phyloP scores from a whole-genome alignment of 92 coral and sea anemone genomes.

The Porites divaricata region DNA sequence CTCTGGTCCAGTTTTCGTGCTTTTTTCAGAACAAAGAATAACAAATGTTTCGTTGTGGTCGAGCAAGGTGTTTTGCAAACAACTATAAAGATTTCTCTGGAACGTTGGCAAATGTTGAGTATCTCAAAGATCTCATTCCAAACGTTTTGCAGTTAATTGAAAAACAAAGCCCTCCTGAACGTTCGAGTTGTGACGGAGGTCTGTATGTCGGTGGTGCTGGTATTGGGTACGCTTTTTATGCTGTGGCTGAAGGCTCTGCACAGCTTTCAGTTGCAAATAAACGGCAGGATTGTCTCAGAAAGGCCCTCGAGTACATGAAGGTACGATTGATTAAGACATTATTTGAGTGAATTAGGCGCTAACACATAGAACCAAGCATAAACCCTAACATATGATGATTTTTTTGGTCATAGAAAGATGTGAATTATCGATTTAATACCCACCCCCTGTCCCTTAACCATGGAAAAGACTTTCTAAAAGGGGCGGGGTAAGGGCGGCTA shows the following conservation, averaged over 20 bases:
- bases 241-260: conserved; percentile 68
- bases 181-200: conserved; percentile 84
- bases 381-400: too few relatives aligned
- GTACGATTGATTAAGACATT: conserved; percentile 30
- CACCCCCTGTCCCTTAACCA: too few relatives aligned
- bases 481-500: too few relatives aligned
- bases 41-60: conserved; percentile 51
- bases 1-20: neutral
- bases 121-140: conserved; percentile 66
- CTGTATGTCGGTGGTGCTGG: conserved; percentile 93
- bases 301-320: conserved; percentile 80
- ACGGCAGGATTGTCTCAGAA: conserved; percentile 62
- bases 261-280: conserved; percentile 45
- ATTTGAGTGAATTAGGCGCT: too few relatives aligned
- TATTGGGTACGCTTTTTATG: conserved; percentile 76
- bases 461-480: too few relatives aligned
- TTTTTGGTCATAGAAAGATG: too few relatives aligned
- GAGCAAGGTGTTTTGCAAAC: conserved; percentile 72
- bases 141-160: conserved; percentile 61
- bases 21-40: neutral
- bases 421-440: too few relatives aligned
- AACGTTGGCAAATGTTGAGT: conserved; percentile 63
- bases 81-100: conserved; percentile 71
- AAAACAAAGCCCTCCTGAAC: conserved; percentile 67
- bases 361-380: too few relatives aligned